These are phyloP conservation scores for Agapostemon virescens DNA, from an alignment of 2,888 invertebrate genomes.

Conservation along the genomic window DNA sequence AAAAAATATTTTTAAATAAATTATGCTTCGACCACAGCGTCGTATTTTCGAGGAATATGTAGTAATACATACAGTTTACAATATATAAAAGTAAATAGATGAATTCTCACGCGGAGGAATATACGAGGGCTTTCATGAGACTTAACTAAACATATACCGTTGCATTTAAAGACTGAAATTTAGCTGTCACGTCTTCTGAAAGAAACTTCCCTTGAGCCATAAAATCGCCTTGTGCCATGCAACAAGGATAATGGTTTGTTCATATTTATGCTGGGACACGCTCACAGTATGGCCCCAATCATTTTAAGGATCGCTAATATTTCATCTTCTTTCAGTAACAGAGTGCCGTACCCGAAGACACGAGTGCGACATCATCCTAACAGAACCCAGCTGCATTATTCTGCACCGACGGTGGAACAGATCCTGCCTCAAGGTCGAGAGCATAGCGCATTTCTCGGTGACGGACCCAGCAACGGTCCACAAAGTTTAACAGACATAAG, in stretches of 20 bases:
- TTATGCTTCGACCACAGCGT: not conserved
- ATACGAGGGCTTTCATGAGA: not conserved
- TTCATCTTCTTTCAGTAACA: conserved; percentile 12
- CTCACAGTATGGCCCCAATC: not conserved
- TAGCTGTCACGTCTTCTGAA: not conserved
- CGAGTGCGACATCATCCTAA: conserved; percentile 61
- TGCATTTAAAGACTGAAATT: not conserved
- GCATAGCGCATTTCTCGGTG: conserved; percentile 60
- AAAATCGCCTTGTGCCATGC: not conserved
- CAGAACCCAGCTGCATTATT: conserved; percentile 41
- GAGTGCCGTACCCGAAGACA: conserved; percentile 18
- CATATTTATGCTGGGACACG: not conserved
- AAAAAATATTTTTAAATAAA: too few relatives aligned
- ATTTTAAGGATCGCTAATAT: not conserved
- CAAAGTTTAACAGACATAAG: conserved; percentile 66
- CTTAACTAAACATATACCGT: not conserved
- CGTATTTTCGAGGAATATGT: not conserved
- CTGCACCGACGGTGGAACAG: conserved; percentile 49
- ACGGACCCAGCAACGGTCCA: conserved; percentile 60
- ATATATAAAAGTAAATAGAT: not conserved
- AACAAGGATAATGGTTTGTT: not conserved
- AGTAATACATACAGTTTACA: not conserved
- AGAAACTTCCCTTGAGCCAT: not conserved
- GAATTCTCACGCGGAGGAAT: not conserved
- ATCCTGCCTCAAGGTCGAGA: conserved; percentile 38